Evolutionary conservation across 2,888 invertebrate species (phyloP), one percentile per base, ranked within the genome.

Genomic region (Xylophagus ater): DNA sequence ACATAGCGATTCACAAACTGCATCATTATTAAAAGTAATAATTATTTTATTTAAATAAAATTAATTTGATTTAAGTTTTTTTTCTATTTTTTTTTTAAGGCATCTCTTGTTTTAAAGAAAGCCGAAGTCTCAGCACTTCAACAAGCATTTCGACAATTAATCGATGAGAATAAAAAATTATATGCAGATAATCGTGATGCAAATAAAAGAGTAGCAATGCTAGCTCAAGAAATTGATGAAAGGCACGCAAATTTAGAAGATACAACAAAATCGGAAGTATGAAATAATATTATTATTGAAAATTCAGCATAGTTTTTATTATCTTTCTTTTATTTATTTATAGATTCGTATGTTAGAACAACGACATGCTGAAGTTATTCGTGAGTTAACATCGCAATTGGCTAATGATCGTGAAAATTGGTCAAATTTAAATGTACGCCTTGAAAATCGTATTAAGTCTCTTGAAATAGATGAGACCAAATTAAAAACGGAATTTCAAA

Each of bases 141-240:
- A 55, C 71, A 66, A 49, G 63, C 68, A 28, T 56, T 78, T 51
- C 79, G 81, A 41, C 81, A 82, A 50, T 66, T 81, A 51, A 69
- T 71, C 34, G 76, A 74, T 20, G 92, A 92, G 59, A 74, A 86
- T 37, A 81, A 84, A 49, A 90, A 90, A 59, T 63, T 92, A 25
- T 78, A 80, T 45, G 66, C 70, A 9, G 88, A 89, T 55, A 75
- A 90, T 13, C 68, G 72, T 14, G 88, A 88, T 56, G 86, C 89
- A 0, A 88, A 90, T 56, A 73, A 80, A 41, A 71, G 90, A 49
- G 85, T 87, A 0, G 72, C 78, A 1, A 59, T 87, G 37, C 67
- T 93, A 34, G 92, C 89, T 2, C 85, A 85, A 51, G 93, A 93
- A 62, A 83, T 90, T 2, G 93, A 94, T 59, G 93, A 93, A 54